These are phyloP conservation scores for Saguinus midas DNA, from an alignment of 2,113 vertebrate genomes.

Conservation along the genomic window DNA sequence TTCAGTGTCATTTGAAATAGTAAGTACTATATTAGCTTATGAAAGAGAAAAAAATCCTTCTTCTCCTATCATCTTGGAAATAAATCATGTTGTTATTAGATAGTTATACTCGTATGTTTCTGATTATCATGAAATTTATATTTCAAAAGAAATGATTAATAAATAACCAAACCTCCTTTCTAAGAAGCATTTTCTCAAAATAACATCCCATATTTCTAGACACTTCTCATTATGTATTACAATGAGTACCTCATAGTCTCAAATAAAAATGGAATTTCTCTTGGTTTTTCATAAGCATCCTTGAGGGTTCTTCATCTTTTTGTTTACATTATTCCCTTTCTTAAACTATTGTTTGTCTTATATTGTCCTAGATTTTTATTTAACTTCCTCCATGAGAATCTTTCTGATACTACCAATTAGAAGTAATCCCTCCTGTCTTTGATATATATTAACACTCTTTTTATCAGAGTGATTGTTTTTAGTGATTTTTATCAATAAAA, in stretches of 20 bases:
- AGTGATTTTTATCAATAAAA: no score
- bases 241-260: background rate
- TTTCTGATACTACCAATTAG: background rate
- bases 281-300: background rate
- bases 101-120: background rate
- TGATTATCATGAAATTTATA: background rate
- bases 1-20: background rate
- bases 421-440: background rate
- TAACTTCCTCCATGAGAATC: background rate
- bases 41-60: background rate
- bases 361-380: background rate
- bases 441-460: background rate
- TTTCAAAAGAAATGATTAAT: background rate
- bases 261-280: constrained; percentile 7
- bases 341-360: background rate
- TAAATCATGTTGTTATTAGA: background rate
- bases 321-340: background rate
- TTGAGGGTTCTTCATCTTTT: background rate
- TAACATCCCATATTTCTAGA: background rate
- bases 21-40: background rate
- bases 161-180: background rate
- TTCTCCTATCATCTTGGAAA: background rate
- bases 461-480: background rate
- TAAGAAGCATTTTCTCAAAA: background rate
- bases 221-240: background rate